A percentile compares a stretch with the other conserved stretches of the same genome.
These are phyloP conservation scores for Drosophila demipolita DNA, from an alignment of 2,888 invertebrate species.

Conservation along the genomic window DNA sequence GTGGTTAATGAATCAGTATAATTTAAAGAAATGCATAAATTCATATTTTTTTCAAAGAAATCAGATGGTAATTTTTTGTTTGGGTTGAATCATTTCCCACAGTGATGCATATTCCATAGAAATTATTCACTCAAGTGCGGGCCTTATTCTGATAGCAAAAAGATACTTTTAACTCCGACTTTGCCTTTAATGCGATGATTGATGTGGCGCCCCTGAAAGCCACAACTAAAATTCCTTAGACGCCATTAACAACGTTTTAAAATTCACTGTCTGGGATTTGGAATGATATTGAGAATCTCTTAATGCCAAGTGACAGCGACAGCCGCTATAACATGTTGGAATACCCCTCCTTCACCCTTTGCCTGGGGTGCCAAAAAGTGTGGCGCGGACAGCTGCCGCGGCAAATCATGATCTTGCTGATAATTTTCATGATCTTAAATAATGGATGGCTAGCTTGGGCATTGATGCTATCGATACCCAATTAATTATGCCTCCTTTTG, in stretches of 20 bases:
- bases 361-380: neutral
- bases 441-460: slow-evolving; percentile 7
- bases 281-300: slow-evolving; percentile 25
- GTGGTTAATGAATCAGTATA: slow-evolving; percentile 7
- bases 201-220: slow-evolving; percentile 71
- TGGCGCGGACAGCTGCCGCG: slow-evolving; percentile 35
- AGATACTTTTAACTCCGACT: slow-evolving; percentile 30
- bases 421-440: slow-evolving; percentile 34
- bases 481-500: slow-evolving; percentile 38
- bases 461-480: slow-evolving; percentile 33
- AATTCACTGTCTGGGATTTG: slow-evolving; percentile 43
- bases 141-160: slow-evolving; percentile 32
- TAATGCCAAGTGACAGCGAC: slow-evolving; percentile 56
- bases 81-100: slow-evolving; percentile 50
- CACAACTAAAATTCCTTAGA: slow-evolving; percentile 17
- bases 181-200: slow-evolving; percentile 69
- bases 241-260: slow-evolving; percentile 14
- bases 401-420: slow-evolving; percentile 4
- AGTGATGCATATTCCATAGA: slow-evolving; percentile 26
- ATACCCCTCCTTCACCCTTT: neutral
- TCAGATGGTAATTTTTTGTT: slow-evolving; percentile 46
- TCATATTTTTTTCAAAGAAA: slow-evolving; percentile 48
- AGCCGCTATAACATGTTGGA: slow-evolving; percentile 24
- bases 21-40: slow-evolving; percentile 3
- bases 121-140: slow-evolving; percentile 30